Evolutionary conservation across 2,797 vertebrate species (phyloP).

Genomic region (Eulemur mongoz): DNA sequence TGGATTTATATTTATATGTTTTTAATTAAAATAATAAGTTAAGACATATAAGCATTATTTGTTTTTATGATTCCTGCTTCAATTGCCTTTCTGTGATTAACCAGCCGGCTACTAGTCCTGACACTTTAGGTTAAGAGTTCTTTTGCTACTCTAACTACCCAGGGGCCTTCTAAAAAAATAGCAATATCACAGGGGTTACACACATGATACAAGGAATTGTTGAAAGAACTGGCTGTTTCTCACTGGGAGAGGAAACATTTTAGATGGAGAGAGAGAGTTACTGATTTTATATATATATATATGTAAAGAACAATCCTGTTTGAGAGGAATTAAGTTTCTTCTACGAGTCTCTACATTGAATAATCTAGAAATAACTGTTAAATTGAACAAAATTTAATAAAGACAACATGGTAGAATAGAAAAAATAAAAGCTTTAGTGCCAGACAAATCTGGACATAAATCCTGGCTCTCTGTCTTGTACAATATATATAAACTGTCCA

Average conservation of each 20-base stretch:
- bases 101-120: not conserved
- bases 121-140: not conserved
- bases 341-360: not conserved
- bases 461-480: not conserved
- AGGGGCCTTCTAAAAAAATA: not conserved
- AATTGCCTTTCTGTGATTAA: not conserved
- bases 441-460: slow-evolving; percentile 45
- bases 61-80: not conserved
- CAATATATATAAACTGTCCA: slow-evolving; percentile 48
- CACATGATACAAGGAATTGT: not conserved
- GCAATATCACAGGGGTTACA: not conserved
- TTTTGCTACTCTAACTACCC: not conserved
- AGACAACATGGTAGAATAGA: not conserved
- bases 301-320: not conserved
- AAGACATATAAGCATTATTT: not conserved
- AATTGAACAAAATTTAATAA: slow-evolving; percentile 41
- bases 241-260: not conserved
- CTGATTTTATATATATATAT: not conserved
- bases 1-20: not conserved
- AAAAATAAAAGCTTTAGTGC: slow-evolving; percentile 25
- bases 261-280: slow-evolving; percentile 35
- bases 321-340: slow-evolving; percentile 52
- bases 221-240: not conserved
- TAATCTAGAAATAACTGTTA: slow-evolving; percentile 55
- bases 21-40: not conserved